A percentile compares a stretch with the other conserved stretches of the same genome.
phyloP scores from a whole-genome alignment of 1,140 invertebrate genomes.

The Stegodyphus mimosarum region DNA sequence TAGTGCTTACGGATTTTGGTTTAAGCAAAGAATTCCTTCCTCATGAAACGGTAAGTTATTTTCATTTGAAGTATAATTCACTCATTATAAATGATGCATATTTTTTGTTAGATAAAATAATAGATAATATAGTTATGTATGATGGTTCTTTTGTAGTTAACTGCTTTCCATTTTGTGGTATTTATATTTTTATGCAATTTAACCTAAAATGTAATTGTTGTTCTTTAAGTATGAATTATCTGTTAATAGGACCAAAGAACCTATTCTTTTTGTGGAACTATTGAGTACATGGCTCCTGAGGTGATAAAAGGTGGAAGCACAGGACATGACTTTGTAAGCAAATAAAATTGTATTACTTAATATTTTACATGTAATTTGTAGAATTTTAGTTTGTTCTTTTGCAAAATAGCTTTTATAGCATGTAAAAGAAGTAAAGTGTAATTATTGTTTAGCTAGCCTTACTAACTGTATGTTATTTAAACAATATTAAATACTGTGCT shows the following conservation, averaged over 20 bases:
- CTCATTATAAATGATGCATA: too few species aligned
- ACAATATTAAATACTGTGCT: too few species aligned
- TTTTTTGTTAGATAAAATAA: neutral
- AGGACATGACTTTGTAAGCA: slow-evolving; percentile 90
- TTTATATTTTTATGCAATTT: neutral
- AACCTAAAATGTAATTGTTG: neutral
- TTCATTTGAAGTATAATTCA: neutral
- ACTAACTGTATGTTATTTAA: too few species aligned
- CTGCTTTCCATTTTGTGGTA: too few species aligned
- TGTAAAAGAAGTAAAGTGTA: too few species aligned
- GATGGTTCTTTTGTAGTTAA: too few species aligned
- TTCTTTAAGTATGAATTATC: too few species aligned
- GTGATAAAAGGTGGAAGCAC: slow-evolving; percentile 83
- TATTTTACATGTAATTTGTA: too few species aligned
- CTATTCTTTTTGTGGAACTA: slow-evolving; percentile 97
- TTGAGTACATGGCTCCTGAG: slow-evolving; percentile 96
- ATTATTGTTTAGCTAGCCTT: too few species aligned
- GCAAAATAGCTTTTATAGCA: too few species aligned
- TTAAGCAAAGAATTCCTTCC: slow-evolving; percentile 88
- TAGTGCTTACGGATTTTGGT: slow-evolving; percentile 92
- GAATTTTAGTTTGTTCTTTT: too few species aligned
- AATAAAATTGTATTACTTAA: neutral
- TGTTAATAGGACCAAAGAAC: slow-evolving; percentile 77
- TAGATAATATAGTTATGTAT: too few species aligned
- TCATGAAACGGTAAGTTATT: slow-evolving; percentile 72